Evolutionary conservation across 2,113 vertebrate genomes (phyloP).

Genomic region (Heterotilapia buettikoferi): DNA sequence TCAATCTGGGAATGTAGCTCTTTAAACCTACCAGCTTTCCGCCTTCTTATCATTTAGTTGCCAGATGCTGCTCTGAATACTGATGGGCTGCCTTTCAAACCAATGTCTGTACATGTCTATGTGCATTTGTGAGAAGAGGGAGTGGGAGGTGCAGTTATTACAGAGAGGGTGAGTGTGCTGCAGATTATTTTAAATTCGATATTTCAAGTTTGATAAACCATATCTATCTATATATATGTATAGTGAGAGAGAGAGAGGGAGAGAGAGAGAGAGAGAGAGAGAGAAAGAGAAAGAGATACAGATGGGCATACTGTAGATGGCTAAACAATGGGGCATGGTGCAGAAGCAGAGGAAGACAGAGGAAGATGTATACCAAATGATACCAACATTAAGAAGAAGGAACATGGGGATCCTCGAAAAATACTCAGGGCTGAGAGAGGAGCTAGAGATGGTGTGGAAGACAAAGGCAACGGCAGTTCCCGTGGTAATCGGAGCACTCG

Average conservation of each 20-base stretch:
- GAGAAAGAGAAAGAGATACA: background rate
- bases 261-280: background rate
- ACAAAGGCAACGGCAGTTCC: background rate
- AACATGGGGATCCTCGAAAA: background rate
- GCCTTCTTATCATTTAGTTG: slow-evolving; percentile 12
- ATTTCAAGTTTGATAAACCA: background rate
- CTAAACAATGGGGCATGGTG: background rate
- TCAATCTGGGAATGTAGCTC: slow-evolving; percentile 17
- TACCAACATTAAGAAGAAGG: background rate
- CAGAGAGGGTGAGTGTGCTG: background rate
- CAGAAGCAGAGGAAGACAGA: background rate
- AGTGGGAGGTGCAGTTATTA: background rate
- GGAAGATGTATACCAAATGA: background rate
- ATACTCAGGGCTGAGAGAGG: background rate
- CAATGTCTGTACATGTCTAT: background rate
- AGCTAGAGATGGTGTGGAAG: background rate
- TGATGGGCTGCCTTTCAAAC: slow-evolving; percentile 40
- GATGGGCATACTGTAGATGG: background rate
- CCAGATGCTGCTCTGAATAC: slow-evolving; percentile 51
- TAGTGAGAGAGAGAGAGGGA: background rate
- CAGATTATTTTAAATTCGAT: background rate
- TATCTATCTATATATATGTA: background rate
- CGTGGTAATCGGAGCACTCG: background rate
- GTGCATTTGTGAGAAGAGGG: background rate
- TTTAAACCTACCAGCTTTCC: slow-evolving; percentile 23